Evolutionary conservation across 2,888 invertebrate genomes (phyloP).

Genomic region (Spatulosminthurus flaviceps): DNA sequence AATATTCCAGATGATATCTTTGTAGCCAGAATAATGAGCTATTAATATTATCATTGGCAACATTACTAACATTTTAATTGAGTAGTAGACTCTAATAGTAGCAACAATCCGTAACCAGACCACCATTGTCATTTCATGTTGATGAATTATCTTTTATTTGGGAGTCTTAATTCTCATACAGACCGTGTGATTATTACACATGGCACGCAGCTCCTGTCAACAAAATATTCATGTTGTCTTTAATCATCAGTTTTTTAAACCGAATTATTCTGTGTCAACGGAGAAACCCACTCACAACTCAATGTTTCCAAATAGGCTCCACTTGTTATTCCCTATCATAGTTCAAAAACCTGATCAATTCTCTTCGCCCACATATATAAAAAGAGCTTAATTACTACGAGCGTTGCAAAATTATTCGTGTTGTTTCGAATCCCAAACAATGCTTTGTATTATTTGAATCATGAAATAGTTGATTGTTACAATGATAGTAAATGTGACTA

Average conservation of each 20-base stretch:
- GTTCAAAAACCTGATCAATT: no score
- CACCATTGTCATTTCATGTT: constrained; percentile 12
- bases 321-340: no score
- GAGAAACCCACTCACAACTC: no score
- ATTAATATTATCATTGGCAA: constrained; percentile 16
- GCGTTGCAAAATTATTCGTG: background rate
- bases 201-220: background rate
- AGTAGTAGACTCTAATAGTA: background rate
- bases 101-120: background rate
- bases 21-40: constrained; percentile 1
- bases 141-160: background rate
- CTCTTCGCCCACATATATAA: background rate
- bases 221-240: background rate
- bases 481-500: background rate
- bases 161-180: no score
- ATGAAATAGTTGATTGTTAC: background rate
- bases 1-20: constrained; percentile 16
- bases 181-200: background rate
- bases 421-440: background rate
- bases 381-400: background rate
- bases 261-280: no score
- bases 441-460: background rate
- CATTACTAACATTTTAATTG: constrained; percentile 16
- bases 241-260: no score
- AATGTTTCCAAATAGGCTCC: no score